phyloP scores from a whole-genome alignment of 2,797 vertebrate species.

The Petrocephalus sullivani region DNA sequence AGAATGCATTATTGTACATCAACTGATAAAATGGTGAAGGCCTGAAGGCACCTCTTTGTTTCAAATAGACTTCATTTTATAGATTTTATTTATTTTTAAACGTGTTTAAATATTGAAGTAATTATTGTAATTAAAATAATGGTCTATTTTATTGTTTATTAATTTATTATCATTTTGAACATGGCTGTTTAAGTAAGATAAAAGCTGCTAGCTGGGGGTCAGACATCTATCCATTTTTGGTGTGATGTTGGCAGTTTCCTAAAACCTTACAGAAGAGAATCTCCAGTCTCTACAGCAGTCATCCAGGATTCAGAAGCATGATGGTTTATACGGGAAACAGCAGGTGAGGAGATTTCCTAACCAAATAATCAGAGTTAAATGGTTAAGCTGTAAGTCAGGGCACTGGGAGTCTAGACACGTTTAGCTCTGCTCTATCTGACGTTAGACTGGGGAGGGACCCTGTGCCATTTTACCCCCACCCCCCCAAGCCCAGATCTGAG shows the following conservation, averaged over 20 bases:
- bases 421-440: neutral
- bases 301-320: neutral
- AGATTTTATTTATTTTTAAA: neutral
- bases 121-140: neutral
- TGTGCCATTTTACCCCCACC: neutral
- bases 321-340: neutral
- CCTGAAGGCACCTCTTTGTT: neutral
- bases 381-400: neutral
- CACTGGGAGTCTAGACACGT: neutral
- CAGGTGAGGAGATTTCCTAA: neutral
- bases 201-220: neutral
- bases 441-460: neutral
- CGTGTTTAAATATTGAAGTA: neutral
- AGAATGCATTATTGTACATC: neutral
- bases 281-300: neutral
- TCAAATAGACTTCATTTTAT: slow-evolving; percentile 1
- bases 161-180: neutral
- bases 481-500: neutral
- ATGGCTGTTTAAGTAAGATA: neutral
- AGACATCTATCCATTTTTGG: neutral
- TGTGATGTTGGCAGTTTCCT: neutral
- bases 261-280: neutral
- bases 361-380: neutral
- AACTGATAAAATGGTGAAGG: neutral
- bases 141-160: neutral